Evolutionary conservation across 2,888 invertebrate species (phyloP).

Genomic region (Opisthograptis luteolata): DNA sequence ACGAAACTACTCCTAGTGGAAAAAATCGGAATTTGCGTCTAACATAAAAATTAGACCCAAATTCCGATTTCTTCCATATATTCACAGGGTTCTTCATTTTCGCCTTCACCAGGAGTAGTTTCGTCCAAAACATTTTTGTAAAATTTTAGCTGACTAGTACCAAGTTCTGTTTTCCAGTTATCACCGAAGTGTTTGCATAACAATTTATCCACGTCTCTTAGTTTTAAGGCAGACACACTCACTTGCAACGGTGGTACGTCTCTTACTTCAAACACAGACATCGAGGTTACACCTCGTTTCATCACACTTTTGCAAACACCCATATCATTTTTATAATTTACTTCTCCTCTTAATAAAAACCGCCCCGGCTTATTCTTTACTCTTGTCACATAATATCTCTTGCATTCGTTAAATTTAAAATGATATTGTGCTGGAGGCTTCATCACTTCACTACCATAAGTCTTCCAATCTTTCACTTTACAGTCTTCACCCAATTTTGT

Average conservation of each 20-base stretch:
- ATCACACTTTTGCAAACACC: background rate
- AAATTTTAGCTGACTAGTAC: background rate
- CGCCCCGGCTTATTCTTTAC: constrained; percentile 4
- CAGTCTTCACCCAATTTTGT: constrained; percentile 4
- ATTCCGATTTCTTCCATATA: too few species aligned
- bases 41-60: too few species aligned
- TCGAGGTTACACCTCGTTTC: background rate
- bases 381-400: constrained; percentile 1
- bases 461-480: constrained; percentile 5
- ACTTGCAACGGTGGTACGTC: constrained; percentile 1
- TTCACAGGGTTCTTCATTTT: too few species aligned
- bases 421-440: constrained; percentile 3
- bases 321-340: background rate
- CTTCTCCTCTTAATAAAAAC: constrained; percentile 1
- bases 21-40: too few species aligned
- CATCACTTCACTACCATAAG: constrained; percentile 1
- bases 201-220: background rate
- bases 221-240: background rate
- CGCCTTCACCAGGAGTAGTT: too few species aligned
- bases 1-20: too few species aligned
- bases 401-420: background rate
- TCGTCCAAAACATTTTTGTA: constrained; percentile 1
- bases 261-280: background rate
- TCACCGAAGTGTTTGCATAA: background rate
- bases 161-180: background rate